phyloP scores from a whole-genome alignment of 2,113 vertebrate species.

The Baryphthengus martii region DNA sequence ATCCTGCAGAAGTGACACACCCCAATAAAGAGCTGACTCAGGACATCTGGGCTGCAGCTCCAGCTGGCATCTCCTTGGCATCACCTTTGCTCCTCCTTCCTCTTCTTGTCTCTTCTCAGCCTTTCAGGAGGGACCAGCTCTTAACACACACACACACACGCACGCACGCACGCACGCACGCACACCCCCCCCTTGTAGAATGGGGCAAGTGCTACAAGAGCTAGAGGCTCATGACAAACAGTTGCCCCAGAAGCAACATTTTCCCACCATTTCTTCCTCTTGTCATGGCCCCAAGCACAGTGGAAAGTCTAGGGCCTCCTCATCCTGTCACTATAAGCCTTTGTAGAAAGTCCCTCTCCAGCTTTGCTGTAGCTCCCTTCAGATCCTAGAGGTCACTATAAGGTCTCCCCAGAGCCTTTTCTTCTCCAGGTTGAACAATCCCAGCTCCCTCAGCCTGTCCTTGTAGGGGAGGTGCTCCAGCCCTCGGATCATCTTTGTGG shows the following conservation, averaged over 20 bases:
- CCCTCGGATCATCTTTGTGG: no score
- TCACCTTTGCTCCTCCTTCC: not conserved
- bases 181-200: not conserved
- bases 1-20: not conserved
- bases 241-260: not conserved
- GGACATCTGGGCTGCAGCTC: not conserved
- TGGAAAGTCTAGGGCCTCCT: not conserved
- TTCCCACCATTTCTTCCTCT: not conserved
- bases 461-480: no score
- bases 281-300: not conserved
- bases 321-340: no score
- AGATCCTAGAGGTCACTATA: no score
- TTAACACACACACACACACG: not conserved
- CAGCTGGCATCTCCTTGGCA: not conserved
- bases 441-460: no score
- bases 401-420: no score
- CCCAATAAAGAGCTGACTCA: not conserved
- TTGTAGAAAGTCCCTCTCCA: no score
- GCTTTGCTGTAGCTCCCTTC: no score
- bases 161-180: no score
- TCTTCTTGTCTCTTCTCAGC: not conserved
- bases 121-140: not conserved
- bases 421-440: no score
- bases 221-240: not conserved
- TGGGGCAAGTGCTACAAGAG: not conserved